Evolutionary conservation across 2,113 vertebrate genomes (phyloP).

Genomic region (Butorides virescens): DNA sequence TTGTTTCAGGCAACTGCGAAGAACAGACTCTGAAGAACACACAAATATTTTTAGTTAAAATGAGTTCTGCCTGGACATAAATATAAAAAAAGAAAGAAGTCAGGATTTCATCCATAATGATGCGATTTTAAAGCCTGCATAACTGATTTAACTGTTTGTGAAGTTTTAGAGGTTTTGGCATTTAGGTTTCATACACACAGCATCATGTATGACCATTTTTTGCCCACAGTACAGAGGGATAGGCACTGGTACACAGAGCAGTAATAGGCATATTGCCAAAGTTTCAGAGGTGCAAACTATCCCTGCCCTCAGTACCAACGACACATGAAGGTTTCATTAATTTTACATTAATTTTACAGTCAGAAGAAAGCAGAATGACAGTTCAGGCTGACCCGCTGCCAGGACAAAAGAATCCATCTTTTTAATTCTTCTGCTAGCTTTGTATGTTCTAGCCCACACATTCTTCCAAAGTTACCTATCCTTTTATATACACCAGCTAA

Average conservation of each 20-base stretch:
- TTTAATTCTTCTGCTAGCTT: not conserved
- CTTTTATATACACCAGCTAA: not conserved
- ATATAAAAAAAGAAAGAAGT: not conserved
- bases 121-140: not conserved
- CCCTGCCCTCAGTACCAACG: not conserved
- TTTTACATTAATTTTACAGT: not conserved
- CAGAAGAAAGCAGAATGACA: not conserved
- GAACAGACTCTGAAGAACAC: not conserved
- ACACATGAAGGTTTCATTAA: not conserved
- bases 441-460: not conserved
- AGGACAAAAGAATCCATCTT: not conserved
- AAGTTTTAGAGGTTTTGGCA: not conserved
- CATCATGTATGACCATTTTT: not conserved
- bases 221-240: not conserved
- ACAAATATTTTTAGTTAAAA: not conserved
- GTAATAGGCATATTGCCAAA: not conserved
- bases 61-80: not conserved
- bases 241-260: not conserved
- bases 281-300: not conserved
- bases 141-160: not conserved
- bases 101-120: not conserved
- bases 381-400: not conserved
- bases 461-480: not conserved
- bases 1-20: not conserved
- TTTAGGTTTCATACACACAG: not conserved